Conservation (phyloP, 2,113 vertebrate genomes). For the Phoenicopterus ruber region DNA sequence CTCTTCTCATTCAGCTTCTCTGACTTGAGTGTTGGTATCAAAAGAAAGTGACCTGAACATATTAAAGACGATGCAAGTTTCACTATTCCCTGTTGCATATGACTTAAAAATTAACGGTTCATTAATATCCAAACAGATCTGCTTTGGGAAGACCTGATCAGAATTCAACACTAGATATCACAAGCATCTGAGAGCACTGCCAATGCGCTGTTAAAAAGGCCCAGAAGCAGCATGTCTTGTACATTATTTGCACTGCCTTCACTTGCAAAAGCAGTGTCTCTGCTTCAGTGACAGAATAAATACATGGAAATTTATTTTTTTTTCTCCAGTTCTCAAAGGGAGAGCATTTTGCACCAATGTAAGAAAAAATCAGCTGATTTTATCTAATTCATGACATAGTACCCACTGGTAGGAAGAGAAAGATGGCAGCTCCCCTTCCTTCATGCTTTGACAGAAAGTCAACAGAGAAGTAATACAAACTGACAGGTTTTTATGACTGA, state of each 20-base stretch:
- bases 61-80: not conserved
- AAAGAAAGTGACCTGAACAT: constrained; percentile 35
- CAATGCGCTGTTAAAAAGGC: not conserved
- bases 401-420: not conserved
- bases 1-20: not conserved
- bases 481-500: constrained; percentile 63
- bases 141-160: not conserved
- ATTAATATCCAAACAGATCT: constrained; percentile 22
- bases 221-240: not conserved
- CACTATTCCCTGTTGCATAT: not conserved
- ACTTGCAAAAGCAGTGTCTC: not conserved
- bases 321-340: not conserved
- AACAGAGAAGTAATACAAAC: constrained; percentile 49
- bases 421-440: not conserved
- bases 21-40: constrained; percentile 2
- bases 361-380: not conserved
- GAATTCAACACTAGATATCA: not conserved
- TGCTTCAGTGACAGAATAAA: not conserved
- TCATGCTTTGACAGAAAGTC: constrained; percentile 37
- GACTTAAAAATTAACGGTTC: constrained; percentile 34
- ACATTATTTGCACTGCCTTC: not conserved
- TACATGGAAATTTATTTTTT: not conserved
- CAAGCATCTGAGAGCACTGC: not conserved
- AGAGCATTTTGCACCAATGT: not conserved
- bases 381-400: not conserved